Evolutionary conservation across 2,888 invertebrate genomes (phyloP).

Genomic region (Anodontia alba): DNA sequence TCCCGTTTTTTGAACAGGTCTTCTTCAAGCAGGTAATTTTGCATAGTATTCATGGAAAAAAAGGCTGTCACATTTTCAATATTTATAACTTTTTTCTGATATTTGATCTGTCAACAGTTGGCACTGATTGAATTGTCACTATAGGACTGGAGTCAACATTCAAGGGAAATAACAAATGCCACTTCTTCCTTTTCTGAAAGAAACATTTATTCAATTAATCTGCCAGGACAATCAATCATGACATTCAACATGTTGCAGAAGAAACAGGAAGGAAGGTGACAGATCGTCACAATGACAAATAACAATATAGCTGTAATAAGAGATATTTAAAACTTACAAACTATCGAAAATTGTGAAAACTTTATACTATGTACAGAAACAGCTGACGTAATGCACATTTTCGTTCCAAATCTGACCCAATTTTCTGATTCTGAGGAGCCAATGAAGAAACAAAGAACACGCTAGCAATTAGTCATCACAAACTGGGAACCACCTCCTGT

Average conservation of each 20-base stretch:
- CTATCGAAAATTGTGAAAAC: not conserved
- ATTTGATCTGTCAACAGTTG: too few relatives aligned
- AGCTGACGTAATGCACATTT: slow-evolving; percentile 24
- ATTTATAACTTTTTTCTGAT: too few relatives aligned
- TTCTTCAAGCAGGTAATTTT: not conserved
- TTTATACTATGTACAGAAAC: not conserved
- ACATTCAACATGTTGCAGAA: too few relatives aligned
- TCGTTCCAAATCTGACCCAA: slow-evolving; percentile 8
- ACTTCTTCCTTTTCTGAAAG: not conserved
- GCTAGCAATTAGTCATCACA: slow-evolving; percentile 16
- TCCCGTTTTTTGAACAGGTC: not conserved
- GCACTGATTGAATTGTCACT: too few relatives aligned
- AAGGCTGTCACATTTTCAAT: not conserved
- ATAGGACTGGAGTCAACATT: not conserved
- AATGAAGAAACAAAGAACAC: slow-evolving; percentile 19
- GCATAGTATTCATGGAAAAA: not conserved
- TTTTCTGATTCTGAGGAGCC: not conserved
- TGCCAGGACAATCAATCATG: too few relatives aligned
- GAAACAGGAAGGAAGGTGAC: too few relatives aligned
- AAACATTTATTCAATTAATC: not conserved
- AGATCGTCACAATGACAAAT: too few relatives aligned
- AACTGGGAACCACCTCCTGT: not conserved
- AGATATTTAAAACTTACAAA: not conserved
- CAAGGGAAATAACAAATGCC: not conserved
- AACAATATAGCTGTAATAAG: not conserved